Base-by-base conservation (phyloP, 1,140 invertebrate species). In the Pantala flavescens region DNA sequence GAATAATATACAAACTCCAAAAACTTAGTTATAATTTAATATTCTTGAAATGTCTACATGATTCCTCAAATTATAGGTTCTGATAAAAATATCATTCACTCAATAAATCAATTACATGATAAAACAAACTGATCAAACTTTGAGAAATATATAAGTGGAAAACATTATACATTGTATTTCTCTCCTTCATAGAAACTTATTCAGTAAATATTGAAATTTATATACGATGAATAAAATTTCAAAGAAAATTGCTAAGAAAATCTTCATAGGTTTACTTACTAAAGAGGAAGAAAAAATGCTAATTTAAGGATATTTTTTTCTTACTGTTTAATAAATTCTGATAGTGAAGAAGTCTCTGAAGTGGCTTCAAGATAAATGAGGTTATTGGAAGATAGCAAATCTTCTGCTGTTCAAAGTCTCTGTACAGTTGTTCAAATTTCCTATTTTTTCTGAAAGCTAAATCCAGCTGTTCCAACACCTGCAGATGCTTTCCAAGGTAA, bases 331-430 rank as follows among this genome's bases (percentile, higher is more conserved):
- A 85, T 78, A 97, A 86, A 75, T 88, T 85, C 80, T 91, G 88
- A 82, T 96, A 96, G 82, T 97, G 94, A 42, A 96, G 84, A 71
- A 97, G 83, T 74, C 95, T 86, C 84, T 97, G 94, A 70, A 96
- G 85, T 49, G 96, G 96, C 80, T 96, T 95, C 73, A 98, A 84
- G 24, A 97, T 85, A 80, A 98, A 92, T 28, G 90, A 89, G 19
- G 91, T 92, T 49, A 98, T 85, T 72, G 96, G 95, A 74, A 98
- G 84, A 80, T 93, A 94, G 79, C 92, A 94, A 70, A 94, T 87
- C 83, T 93, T 92, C 79, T 94, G 90, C 63, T 88, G 86, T 81
- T 97, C 94, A 83, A 96, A 95, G 70, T 94, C 92, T 55, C 90
- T 85, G 80, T 93, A 95, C 9, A 93, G 80, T 78, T 90, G 88